Percentiles rank a stretch among this genome's conserved stretches.
Evolutionary conservation across 23 tunicate genomes (phyloP).

Genomic region (Pegea sp.): DNA sequence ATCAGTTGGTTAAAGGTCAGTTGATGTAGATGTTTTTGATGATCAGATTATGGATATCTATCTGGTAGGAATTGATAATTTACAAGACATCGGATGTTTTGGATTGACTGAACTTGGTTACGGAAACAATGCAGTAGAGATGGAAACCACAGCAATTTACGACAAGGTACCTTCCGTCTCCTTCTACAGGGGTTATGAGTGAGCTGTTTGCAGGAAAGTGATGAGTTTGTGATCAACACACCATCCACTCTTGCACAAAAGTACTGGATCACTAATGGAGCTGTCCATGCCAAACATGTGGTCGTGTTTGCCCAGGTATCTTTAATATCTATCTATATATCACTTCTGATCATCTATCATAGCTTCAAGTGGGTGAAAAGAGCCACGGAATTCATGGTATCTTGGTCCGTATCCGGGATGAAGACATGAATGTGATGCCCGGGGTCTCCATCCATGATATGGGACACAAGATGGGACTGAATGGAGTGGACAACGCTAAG

Average conservation of each 20-base stretch:
- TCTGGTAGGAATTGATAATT: slow-evolving; percentile 68
- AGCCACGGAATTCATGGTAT: slow-evolving; percentile 76
- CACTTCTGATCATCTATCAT: neutral
- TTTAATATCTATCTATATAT: too few species aligned
- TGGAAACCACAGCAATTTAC: slow-evolving; percentile 91
- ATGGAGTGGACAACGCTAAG: slow-evolving; percentile 93
- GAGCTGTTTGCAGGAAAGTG: slow-evolving; percentile 40
- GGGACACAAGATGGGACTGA: slow-evolving; percentile 95
- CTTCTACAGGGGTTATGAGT: neutral
- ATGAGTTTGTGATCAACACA: slow-evolving; percentile 85
- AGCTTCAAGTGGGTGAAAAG: slow-evolving; percentile 43
- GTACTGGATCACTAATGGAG: slow-evolving; percentile 97
- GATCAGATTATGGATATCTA: slow-evolving; percentile 3
- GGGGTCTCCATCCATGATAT: slow-evolving; percentile 91
- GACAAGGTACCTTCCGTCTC: slow-evolving; percentile 15
- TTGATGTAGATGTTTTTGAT: neutral
- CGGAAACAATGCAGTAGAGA: slow-evolving; percentile 94
- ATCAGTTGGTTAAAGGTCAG: slow-evolving; percentile 46
- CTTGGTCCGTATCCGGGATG: slow-evolving; percentile 75
- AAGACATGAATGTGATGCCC: slow-evolving; percentile 64
- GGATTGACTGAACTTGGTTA: slow-evolving; percentile 89
- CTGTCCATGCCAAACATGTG: slow-evolving; percentile 83
- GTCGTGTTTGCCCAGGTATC: slow-evolving; percentile 89
- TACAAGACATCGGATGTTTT: slow-evolving; percentile 81
- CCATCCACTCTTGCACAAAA: slow-evolving; percentile 87